A percentile compares a stretch with the other conserved stretches of the same genome.
Conservation (phyloP, 1,140 invertebrate species). For the Drosophila sucinea region DNA sequence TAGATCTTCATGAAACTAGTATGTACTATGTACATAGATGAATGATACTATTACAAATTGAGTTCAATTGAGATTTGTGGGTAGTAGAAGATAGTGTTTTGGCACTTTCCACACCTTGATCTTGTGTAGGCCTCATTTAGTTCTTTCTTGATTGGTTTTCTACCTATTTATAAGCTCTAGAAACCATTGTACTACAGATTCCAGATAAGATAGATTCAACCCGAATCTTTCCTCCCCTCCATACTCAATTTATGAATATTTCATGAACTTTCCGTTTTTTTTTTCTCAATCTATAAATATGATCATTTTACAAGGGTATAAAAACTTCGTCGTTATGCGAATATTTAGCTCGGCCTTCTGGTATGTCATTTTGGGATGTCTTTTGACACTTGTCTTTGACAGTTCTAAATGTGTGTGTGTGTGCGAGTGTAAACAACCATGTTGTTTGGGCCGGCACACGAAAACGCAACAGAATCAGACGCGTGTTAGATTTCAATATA, state of each 20-base stretch:
- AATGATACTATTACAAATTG: neutral
- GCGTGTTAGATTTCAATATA: constrained; percentile 53
- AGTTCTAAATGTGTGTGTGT: constrained; percentile 69
- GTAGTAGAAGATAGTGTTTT: neutral
- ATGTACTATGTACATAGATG: neutral
- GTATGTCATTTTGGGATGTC: constrained; percentile 6
- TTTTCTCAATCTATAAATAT: no score
- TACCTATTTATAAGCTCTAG: no score
- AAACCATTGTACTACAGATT: no score
- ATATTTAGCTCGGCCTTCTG: neutral
- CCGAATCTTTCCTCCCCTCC: no score
- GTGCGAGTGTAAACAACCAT: constrained; percentile 23
- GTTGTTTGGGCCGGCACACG: neutral
- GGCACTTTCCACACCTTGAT: neutral
- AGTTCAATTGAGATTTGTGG: constrained; percentile 1
- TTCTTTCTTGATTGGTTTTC: no score
- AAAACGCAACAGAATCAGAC: constrained; percentile 11
- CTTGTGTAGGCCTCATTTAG: no score
- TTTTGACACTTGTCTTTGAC: constrained; percentile 63
- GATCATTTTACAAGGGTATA: no score
- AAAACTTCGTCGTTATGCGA: no score
- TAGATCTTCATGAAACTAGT: constrained; percentile 5
- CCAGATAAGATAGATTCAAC: no score
- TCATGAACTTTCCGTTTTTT: no score
- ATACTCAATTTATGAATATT: no score